phyloP scores from a whole-genome alignment of 2,113 vertebrate species.

The Nycticryphes semicollaris region DNA sequence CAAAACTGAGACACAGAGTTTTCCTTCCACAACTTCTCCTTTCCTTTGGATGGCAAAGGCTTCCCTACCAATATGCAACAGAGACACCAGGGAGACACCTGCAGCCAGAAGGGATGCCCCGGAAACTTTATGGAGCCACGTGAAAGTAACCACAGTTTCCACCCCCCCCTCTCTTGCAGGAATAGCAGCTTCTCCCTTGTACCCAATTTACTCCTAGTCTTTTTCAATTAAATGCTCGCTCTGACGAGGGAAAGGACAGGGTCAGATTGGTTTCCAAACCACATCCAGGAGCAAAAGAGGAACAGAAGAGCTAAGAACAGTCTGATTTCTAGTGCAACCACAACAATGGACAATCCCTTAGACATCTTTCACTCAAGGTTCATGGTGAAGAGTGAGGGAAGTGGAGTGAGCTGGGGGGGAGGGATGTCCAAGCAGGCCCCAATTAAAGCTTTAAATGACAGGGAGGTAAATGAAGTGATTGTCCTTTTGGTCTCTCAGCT shows the following conservation, averaged over 20 bases:
- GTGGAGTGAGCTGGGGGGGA: neutral
- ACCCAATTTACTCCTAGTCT: neutral
- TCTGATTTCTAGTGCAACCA: conserved; percentile 61
- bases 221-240: neutral
- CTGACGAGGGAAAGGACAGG: conserved; percentile 8
- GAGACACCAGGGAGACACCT: conserved; percentile 40
- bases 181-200: conserved; percentile 62
- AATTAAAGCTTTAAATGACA: conserved; percentile 64
- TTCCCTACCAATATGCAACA: neutral
- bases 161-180: conserved; percentile 13
- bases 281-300: conserved; percentile 29
- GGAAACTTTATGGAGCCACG: conserved; percentile 8
- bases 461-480: conserved; percentile 67
- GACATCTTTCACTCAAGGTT: conserved; percentile 22
- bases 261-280: conserved; percentile 30
- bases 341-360: conserved; percentile 33
- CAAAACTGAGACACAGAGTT: neutral
- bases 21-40: conserved; percentile 13
- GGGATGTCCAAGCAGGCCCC: conserved; percentile 43
- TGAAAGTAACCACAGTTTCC: conserved; percentile 1
- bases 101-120: conserved; percentile 23
- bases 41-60: neutral
- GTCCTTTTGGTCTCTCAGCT: conserved; percentile 72
- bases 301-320: conserved; percentile 36
- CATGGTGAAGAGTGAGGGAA: neutral